Evolutionary conservation across 2,888 invertebrate genomes (phyloP).

Genomic region (Molorchus minor): DNA sequence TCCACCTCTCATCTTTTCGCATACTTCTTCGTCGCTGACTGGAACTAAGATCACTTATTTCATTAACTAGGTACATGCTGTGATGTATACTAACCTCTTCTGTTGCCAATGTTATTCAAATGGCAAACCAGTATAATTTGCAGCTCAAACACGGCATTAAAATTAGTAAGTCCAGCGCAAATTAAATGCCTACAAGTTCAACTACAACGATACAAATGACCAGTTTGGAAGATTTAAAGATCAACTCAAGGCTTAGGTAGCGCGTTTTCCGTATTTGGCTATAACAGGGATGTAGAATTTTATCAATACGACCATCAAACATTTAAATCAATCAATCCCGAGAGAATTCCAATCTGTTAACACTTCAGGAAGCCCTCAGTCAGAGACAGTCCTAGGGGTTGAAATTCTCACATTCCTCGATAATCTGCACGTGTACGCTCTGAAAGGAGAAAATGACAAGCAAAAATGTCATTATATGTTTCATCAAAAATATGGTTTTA

Average conservation of each 20-base stretch:
- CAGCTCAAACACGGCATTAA: neutral
- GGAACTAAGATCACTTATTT: too few species aligned
- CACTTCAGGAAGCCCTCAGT: slow-evolving; percentile 39
- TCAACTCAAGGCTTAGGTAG: neutral
- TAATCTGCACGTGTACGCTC: slow-evolving; percentile 22
- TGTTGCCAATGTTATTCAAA: too few species aligned
- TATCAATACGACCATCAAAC: slow-evolving; percentile 47
- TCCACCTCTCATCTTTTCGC: too few species aligned
- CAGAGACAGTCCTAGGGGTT: slow-evolving; percentile 28
- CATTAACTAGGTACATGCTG: too few species aligned
- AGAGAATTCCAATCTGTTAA: slow-evolving; percentile 47
- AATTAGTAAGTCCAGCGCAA: neutral
- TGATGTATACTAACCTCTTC: too few species aligned
- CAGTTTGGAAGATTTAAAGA: slow-evolving; percentile 6
- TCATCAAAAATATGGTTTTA: too few species aligned
- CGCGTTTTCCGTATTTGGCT: slow-evolving; percentile 18
- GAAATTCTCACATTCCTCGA: slow-evolving; percentile 27
- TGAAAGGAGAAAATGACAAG: slow-evolving; percentile 7
- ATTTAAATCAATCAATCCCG: slow-evolving; percentile 49
- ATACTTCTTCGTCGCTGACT: too few species aligned
- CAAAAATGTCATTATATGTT: slow-evolving; percentile 6
- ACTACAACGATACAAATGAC: neutral
- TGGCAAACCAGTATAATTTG: neutral
- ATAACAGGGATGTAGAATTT: slow-evolving; percentile 20
- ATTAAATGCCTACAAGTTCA: slow-evolving; percentile 10